Evolutionary conservation across 2,888 invertebrate genomes (phyloP).

Genomic region (Amphipoea oculea): DNA sequence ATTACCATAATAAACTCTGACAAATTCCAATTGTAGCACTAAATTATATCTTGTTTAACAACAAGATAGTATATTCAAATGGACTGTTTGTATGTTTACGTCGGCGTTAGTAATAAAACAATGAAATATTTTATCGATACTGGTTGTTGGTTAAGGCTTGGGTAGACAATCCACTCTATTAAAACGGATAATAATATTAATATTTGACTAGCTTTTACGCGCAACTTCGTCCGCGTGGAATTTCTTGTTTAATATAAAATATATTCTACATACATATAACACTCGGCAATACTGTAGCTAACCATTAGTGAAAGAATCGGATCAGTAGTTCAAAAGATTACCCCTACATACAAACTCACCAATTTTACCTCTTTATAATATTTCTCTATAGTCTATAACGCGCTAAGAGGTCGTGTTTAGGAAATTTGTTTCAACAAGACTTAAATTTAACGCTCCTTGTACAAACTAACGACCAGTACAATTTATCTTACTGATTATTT

Average conservation of each 20-base stretch:
- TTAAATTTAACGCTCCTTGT: not conserved
- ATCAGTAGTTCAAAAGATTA: not conserved
- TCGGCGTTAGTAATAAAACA: constrained; percentile 50
- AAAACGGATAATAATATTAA: not conserved
- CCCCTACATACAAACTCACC: not conserved
- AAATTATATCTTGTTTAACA: constrained; percentile 65
- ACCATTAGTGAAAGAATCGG: not conserved
- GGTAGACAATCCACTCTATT: constrained; percentile 6
- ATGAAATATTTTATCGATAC: constrained; percentile 45
- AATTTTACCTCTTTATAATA: not conserved
- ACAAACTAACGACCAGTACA: not conserved
- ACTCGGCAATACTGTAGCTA: not conserved
- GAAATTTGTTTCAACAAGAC: not conserved
- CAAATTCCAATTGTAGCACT: constrained; percentile 65
- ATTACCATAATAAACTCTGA: constrained; percentile 66
- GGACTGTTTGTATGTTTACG: constrained; percentile 53
- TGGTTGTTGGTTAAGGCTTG: not conserved
- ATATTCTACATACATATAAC: not conserved
- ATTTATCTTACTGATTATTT: not conserved
- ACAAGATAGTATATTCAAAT: constrained; percentile 53
- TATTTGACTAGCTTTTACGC: not conserved
- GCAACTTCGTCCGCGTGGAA: too few relatives aligned
- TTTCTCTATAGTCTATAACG: not conserved
- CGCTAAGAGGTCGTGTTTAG: not conserved
- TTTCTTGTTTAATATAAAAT: not conserved